Evolutionary conservation across 2,797 vertebrate species (phyloP).

Genomic region (Peromyscus attwateri): DNA sequence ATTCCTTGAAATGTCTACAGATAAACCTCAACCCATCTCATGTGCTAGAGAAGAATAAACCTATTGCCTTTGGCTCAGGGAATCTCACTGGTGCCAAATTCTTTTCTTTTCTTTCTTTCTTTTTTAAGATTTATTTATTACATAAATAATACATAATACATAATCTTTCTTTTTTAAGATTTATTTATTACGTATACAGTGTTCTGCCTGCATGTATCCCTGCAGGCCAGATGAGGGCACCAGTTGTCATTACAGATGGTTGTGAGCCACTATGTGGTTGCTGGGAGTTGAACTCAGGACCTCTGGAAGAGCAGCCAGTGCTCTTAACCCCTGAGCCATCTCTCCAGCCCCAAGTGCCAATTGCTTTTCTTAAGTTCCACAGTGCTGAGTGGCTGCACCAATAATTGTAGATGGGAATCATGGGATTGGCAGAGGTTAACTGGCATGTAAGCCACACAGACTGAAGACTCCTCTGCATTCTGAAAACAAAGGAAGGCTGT

Average conservation of each 20-base stretch:
- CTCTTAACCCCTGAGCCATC: too few species aligned
- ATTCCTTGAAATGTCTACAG: background rate
- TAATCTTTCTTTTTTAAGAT: too few species aligned
- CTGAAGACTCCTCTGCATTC: background rate
- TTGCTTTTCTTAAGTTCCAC: background rate
- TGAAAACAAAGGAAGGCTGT: background rate
- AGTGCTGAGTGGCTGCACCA: background rate
- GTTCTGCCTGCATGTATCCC: too few species aligned
- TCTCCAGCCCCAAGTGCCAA: too few species aligned
- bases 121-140: too few species aligned
- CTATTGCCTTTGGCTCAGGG: background rate
- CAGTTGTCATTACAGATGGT: too few species aligned
- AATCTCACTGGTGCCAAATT: background rate
- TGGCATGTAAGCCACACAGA: background rate
- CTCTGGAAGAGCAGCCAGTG: too few species aligned
- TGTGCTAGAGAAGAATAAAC: background rate
- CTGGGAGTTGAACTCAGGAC: too few species aligned
- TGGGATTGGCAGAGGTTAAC: background rate
- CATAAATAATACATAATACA: too few species aligned
- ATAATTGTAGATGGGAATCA: background rate
- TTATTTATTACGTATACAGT: too few species aligned
- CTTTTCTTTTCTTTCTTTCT: background rate
- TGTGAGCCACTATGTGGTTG: too few species aligned
- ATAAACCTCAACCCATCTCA: background rate
- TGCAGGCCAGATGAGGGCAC: too few species aligned